Conservation (phyloP, 2,797 vertebrate genomes). For the Taenioides sp. region DNA sequence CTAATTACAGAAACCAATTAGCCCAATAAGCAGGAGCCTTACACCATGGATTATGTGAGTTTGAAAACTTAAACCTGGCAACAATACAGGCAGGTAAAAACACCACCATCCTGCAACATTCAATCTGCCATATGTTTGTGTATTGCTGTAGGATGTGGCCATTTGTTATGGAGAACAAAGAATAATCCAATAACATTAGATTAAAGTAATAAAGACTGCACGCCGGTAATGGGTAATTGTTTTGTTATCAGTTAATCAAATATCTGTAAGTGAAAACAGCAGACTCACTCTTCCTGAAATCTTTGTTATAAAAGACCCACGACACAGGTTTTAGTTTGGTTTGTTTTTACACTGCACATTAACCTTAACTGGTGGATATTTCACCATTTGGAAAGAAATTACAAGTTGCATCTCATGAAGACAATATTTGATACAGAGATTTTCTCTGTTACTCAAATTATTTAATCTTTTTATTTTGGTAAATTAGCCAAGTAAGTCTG, state of each 20-base stretch:
- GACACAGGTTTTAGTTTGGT: background rate
- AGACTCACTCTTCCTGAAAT: constrained; percentile 4
- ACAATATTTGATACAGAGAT: too few relatives aligned
- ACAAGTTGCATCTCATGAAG: too few relatives aligned
- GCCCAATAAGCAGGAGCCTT: too few relatives aligned
- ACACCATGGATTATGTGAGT: too few relatives aligned
- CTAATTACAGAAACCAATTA: too few relatives aligned
- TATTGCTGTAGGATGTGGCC: constrained; percentile 21
- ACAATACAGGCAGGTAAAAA: too few relatives aligned
- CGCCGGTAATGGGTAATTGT: constrained; percentile 2
- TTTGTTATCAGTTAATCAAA: background rate
- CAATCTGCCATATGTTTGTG: constrained; percentile 7
- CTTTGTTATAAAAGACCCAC: background rate
- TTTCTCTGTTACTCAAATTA: background rate
- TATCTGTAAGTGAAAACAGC: constrained; percentile 24
- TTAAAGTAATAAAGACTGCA: constrained; percentile 9
- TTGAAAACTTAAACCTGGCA: too few relatives aligned
- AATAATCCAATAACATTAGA: constrained; percentile 35
- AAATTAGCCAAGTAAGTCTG: background rate
- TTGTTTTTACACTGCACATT: background rate
- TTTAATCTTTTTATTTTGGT: background rate
- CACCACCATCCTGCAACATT: constrained; percentile 8
- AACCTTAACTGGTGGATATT: background rate
- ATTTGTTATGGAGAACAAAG: constrained; percentile 21
- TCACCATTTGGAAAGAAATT: too few relatives aligned